Base-by-base conservation (phyloP, 1,140 invertebrate genomes). In the Cotesia vestalis region DNA sequence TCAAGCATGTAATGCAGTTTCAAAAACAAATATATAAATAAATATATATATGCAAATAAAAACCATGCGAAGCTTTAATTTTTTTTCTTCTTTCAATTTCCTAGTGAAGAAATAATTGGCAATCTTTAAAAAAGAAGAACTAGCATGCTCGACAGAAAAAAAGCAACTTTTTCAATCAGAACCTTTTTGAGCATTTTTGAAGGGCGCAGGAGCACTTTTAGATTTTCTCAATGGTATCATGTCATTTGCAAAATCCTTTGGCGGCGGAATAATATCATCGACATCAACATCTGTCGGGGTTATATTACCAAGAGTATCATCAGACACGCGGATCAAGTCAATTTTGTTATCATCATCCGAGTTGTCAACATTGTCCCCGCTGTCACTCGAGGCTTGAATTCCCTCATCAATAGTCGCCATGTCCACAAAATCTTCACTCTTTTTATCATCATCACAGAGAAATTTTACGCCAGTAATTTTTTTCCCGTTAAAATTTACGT, bases 171-270 rank as follows among this genome's bases (percentile, higher is more conserved):
- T 61, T 38, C 75, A 69, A 71, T 76, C 17, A 76, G 72, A 76
- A 82, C 81, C 81, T 84, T 76, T 76, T 40, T 77, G 80, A 75
- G 76, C 78, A 73, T 79, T 83, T 79, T 80, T 79, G 77, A 82
- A 83, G 63, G 79, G 80, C 76, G 79, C 79, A 38, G 84, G 84
- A 35, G 84, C 84, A 76, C 86, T 87, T 78, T 86, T 86, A 2
- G 84, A 87, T 75, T 86, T 87, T 70, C 85, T 80, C 12, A 87
- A 76, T 35, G 84, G 82, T 72, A 80, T 80, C 77, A 81, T 80
- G 73, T 81, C 81, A 17, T 75, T 77, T 2, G 79, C 75, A 68
- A 79, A 79, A 66, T 79, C 76, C n/a, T 72, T 73, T 46, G 77
- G 78, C 20, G 76, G 76, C 60, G 80, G 77, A 53, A 78, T 78